These are phyloP conservation scores for Eupithecia pulchellata DNA, from an alignment of 2,888 invertebrate species.

Conservation along the genomic window DNA sequence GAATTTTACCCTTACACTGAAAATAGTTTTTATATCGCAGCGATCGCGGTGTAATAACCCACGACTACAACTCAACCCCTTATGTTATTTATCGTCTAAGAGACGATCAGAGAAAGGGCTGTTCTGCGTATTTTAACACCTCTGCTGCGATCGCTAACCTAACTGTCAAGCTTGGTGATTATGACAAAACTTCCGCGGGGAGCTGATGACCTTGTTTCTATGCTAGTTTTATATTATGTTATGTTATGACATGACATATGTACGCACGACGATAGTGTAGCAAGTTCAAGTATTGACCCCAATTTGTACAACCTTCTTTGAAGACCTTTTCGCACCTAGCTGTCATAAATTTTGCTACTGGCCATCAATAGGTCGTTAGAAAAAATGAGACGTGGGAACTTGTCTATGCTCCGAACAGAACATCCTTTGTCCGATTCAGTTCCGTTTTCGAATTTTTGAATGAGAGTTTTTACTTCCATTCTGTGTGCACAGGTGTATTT, in stretches of 20 bases:
- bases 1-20: too few relatives aligned
- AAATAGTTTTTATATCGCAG: too few relatives aligned
- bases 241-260: not conserved
- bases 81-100: not conserved
- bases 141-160: not conserved
- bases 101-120: not conserved
- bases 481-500: constrained; percentile 80
- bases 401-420: constrained; percentile 59
- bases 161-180: not conserved
- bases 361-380: constrained; percentile 55
- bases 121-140: not conserved
- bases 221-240: not conserved
- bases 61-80: not conserved
- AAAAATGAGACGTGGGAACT: constrained; percentile 75
- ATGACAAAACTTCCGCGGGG: not conserved
- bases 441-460: constrained; percentile 70
- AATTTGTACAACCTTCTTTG: constrained; percentile 34
- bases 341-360: constrained; percentile 69
- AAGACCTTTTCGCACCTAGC: constrained; percentile 58
- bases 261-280: not conserved
- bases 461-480: constrained; percentile 55
- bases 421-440: constrained; percentile 70
- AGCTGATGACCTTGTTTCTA: too few relatives aligned
- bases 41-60: not conserved
- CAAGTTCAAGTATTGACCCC: constrained; percentile 24